A percentile compares a stretch with the other conserved stretches of the same genome.
Conservation (phyloP, 53 echinoderm and acorn worm genomes). For the Luidia sarsii region DNA sequence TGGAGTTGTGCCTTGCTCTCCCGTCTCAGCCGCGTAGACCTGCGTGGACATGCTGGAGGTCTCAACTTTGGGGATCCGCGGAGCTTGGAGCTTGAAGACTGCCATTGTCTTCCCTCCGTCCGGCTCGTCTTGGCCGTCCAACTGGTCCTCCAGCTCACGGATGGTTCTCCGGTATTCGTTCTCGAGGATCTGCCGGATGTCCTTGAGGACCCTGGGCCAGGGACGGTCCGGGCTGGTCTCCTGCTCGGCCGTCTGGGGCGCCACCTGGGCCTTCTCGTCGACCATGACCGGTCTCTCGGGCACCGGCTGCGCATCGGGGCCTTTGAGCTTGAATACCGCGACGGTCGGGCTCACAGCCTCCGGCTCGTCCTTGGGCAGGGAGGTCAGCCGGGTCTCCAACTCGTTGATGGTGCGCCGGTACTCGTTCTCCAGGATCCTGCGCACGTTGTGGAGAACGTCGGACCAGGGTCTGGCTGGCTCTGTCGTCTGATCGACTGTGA, state of each 20-base stretch:
- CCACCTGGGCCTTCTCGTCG: conserved; percentile 46
- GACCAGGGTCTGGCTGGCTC: conserved; percentile 48
- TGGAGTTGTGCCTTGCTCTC: conserved; percentile 70
- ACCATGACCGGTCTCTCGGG: conserved; percentile 20
- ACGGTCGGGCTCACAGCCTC: conserved; percentile 13
- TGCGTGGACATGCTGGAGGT: conserved; percentile 39
- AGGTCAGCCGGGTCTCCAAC: conserved; percentile 27
- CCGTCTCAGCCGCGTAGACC: conserved; percentile 25
- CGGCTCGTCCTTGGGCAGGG: conserved; percentile 19
- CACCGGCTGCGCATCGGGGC: conserved; percentile 23
- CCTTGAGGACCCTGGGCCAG: conserved; percentile 36
- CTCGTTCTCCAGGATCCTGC: conserved; percentile 47
- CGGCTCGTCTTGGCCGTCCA: conserved; percentile 37
- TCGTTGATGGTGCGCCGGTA: conserved; percentile 47
- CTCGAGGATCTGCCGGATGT: conserved; percentile 49
- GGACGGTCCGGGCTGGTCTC: conserved; percentile 58
- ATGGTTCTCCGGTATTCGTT: conserved; percentile 60
- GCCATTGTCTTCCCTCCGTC: conserved; percentile 41
- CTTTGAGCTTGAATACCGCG: conserved; percentile 44
- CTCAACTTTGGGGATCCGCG: conserved; percentile 27
- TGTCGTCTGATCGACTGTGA: conserved; percentile 14
- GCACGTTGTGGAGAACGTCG: conserved; percentile 47
- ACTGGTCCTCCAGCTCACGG: conserved; percentile 48
- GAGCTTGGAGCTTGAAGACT: conserved; percentile 29
- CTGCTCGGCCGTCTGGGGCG: conserved; percentile 41